Evolutionary conservation across 2,888 invertebrate genomes (phyloP).

Genomic region (Agelastica alni): DNA sequence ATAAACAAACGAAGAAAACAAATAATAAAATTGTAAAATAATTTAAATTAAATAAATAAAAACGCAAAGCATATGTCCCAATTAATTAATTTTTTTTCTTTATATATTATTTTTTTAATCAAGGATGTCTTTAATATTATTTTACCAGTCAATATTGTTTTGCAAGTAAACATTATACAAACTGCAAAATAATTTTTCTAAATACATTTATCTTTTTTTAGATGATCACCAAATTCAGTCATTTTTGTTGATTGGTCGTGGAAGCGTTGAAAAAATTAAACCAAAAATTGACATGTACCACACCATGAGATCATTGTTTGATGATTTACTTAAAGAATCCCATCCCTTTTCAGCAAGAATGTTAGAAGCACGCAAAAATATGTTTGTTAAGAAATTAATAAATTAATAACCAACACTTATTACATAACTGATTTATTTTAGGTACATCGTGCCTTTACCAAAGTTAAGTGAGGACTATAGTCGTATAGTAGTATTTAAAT

Average conservation of each 20-base stretch:
- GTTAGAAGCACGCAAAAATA: slow-evolving; percentile 12
- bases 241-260: slow-evolving; percentile 27
- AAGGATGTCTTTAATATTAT: no score
- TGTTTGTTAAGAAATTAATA: slow-evolving; percentile 16
- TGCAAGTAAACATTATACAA: no score
- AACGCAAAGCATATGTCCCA: no score
- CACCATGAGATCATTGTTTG: slow-evolving; percentile 27
- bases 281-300: slow-evolving; percentile 34
- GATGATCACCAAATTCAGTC: slow-evolving; percentile 19
- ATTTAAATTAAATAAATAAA: no score
- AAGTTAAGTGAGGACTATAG: slow-evolving; percentile 56
- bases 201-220: slow-evolving; percentile 14
- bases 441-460: slow-evolving; percentile 45
- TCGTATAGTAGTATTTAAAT: slow-evolving; percentile 56
- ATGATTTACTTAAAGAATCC: slow-evolving; percentile 26
- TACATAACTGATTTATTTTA: no score
- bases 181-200: no score
- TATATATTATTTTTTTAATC: no score
- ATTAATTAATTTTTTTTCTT: no score
- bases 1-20: no score
- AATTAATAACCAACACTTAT: no score
- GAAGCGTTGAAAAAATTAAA: slow-evolving; percentile 32
- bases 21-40: no score
- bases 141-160: no score
- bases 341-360: slow-evolving; percentile 20